Base-by-base conservation (phyloP, 2,888 invertebrate genomes). In the Agrotis segetum region DNA sequence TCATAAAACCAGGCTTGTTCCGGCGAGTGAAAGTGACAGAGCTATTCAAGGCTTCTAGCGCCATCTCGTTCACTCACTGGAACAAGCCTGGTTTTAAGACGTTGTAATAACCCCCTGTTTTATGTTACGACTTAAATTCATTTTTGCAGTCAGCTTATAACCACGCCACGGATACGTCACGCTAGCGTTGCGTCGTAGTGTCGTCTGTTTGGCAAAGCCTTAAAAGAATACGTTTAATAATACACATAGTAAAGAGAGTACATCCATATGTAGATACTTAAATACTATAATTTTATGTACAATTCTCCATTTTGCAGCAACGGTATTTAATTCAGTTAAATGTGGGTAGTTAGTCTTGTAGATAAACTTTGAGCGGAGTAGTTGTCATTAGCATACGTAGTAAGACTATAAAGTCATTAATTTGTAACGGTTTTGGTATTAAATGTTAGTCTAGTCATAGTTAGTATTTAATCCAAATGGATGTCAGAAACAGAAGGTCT, bases 281-380 rank as follows among this genome's bases (percentile, higher is more conserved):
- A 74, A 49, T 44, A n/a, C 49, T 44, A 44, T 56, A 40, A 62
- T 49, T 58, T 16, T 53, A 24, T 16, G 16, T 46, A 16, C 24
- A 34, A 40, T 17, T 7, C 21, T 14, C 53, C 71, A 55, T 71
- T 29, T 53, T 53, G 19, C 14, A 29, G 24, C 44, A n/a, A 17
- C 14, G 17, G 7, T 71, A 6, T 60, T 55, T 46, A 34, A 60
- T 60, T 77, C 9, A 40, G 13, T 13, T 14, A n/a, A 50, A n/a
- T 56, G 60, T 46, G 56, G 61, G 55, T 49, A 52, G 56, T 70
- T n/a, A 13, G 21, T 58, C 34, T 58, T 49, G 24, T 16, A 77
- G 81, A 80, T 77, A 80, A 67, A 50, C 46, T 75, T 74, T 80
- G 59, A 80, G 58, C 16, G 1, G 49, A 59, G 75, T 47, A 46